phyloP scores from a whole-genome alignment of 2,113 vertebrate genomes.

The Arizona elegans region DNA sequence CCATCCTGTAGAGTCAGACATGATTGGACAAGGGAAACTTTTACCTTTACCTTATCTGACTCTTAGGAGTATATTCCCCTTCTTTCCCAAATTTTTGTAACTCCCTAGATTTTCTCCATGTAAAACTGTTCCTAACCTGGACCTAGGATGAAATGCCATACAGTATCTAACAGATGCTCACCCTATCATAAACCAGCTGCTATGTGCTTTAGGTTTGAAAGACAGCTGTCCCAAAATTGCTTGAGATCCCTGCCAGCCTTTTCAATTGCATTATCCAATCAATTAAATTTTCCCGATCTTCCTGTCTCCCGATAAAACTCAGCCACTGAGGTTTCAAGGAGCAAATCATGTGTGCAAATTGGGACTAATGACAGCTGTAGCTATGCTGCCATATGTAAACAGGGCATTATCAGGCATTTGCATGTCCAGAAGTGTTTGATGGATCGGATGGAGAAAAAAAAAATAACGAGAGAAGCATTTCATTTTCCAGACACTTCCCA shows the following conservation, averaged over 20 bases:
- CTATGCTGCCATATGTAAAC: slow-evolving; percentile 55
- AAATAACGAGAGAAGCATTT: slow-evolving; percentile 23
- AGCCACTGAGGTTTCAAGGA: slow-evolving; percentile 53
- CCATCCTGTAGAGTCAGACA: no score
- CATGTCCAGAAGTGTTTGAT: slow-evolving; percentile 51
- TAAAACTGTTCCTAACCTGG: neutral
- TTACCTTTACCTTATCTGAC: no score
- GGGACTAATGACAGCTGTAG: slow-evolving; percentile 57
- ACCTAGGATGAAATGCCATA: neutral
- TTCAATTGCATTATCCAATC: slow-evolving; percentile 62
- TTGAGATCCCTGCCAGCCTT: slow-evolving; percentile 55
- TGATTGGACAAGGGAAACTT: no score
- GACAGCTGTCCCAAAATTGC: slow-evolving; percentile 64
- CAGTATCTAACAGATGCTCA: slow-evolving; percentile 3
- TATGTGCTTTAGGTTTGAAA: slow-evolving; percentile 56
- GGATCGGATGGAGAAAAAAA: slow-evolving; percentile 46
- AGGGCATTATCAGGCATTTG: slow-evolving; percentile 37
- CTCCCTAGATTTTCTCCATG: neutral
- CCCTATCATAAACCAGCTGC: slow-evolving; percentile 57
- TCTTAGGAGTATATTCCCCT: no score
- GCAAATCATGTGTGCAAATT: slow-evolving; percentile 59
- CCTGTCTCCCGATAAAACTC: slow-evolving; percentile 56
- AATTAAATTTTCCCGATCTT: slow-evolving; percentile 60
- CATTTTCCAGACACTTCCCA: slow-evolving; percentile 45
- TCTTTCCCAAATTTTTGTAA: no score